Evolutionary conservation across 2,113 vertebrate species (phyloP).

Genomic region (Burhinus bistriatus): DNA sequence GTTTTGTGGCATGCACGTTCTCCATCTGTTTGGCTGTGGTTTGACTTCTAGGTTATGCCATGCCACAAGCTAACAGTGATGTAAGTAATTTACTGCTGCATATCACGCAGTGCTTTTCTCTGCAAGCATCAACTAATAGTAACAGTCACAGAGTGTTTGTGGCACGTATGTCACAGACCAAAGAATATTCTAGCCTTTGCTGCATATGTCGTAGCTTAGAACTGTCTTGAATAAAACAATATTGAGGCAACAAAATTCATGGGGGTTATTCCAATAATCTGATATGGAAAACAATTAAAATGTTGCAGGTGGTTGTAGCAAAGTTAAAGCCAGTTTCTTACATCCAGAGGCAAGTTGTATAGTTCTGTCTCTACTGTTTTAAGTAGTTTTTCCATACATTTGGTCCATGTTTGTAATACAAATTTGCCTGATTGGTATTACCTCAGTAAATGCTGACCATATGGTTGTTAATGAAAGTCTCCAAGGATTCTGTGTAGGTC

Average conservation of each 20-base stretch:
- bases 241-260: not conserved
- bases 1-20: not conserved
- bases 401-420: not conserved
- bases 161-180: not conserved
- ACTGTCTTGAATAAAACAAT: not conserved
- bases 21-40: constrained; percentile 43
- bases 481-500: not conserved
- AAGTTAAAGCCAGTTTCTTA: not conserved
- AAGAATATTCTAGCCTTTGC: not conserved
- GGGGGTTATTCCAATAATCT: not conserved
- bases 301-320: not conserved
- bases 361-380: not conserved
- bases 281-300: not conserved
- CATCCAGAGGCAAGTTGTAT: not conserved
- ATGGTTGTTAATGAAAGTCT: not conserved
- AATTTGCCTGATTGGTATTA: not conserved
- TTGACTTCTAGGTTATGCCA: constrained; percentile 33
- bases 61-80: constrained; percentile 29
- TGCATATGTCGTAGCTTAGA: not conserved
- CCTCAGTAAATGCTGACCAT: not conserved
- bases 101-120: not conserved
- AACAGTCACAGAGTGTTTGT: not conserved
- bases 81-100: not conserved
- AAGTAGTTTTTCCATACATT: not conserved
- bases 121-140: not conserved